Evolutionary conservation across 1,140 invertebrate species (phyloP), one percentile per base, ranked within the genome.

Genomic region (Solen grandis): DNA sequence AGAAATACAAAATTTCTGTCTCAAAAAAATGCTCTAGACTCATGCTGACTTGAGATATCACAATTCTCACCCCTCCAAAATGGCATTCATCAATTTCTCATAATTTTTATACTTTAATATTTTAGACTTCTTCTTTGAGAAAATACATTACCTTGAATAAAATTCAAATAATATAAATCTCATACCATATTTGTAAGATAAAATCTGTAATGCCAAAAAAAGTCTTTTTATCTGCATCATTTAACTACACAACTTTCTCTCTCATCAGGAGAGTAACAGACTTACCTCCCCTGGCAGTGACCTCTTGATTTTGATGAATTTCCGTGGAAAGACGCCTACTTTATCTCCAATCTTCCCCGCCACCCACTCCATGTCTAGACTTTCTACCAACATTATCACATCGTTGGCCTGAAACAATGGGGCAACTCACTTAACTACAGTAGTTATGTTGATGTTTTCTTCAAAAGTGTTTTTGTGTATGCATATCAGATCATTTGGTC

Each of bases 321-420:
- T 96, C 25, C 93, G 90, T 0, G 97, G 97, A 92, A 97, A 97
- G 73, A 97, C 95, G 60, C 97, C 97, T 89, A 95, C 94, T 63
- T 92, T 92, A 25, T 94, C 94, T 31, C 92, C 93, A 78, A 94
- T 87, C 84, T 93, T 94, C 2, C 97, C 96, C 76, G 94, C 94
- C 75, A 96, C 88, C 97, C 97, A 97, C 79, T 96, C 95, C n/a
- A 95, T 93, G 86, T 97, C 96, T 8, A 97, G 91, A 82, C 94
- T 92, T 81, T 94, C 93, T 62, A 95, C 87, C 75, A 97, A 92
- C 76, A 94, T 92, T 52, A 97, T 95, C 80, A 94, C 93, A 85
- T 97, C 95, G 81, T 94, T 94, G 52, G 92, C 93, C 96, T 96
- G 93, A 74, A 93, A 93, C 54, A 55, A 29, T 29, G 22, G 31